Base-by-base conservation (phyloP, 2,888 invertebrate species). In the Eupithecia subumbrata region DNA sequence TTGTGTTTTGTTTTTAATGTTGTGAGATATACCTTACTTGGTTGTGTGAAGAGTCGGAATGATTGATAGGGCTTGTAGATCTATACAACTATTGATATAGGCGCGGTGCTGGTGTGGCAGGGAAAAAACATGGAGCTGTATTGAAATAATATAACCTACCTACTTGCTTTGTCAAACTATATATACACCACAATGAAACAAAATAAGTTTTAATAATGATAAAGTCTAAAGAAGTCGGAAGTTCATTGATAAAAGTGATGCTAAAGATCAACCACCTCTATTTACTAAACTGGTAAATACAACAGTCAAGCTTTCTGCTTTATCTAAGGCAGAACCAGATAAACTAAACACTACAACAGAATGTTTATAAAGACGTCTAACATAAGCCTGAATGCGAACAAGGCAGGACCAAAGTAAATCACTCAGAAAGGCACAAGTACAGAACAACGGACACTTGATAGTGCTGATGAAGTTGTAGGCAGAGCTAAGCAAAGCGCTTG, bases 1-100 rank as follows among this genome's bases (percentile, higher is more conserved):
- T 82, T 83, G 82, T 85, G 83, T 84, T 85, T 83, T 83, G 84
- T 83, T 83, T 79, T 82, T 77, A 80, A 83, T 81, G 82, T 78
- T 76, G 78, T 68, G 68, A 69, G 30, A 76, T 56, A 70, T 56
- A 60, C 60, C 56, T 43, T 70, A 56, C 60, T 52, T n/a, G 14
- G 25, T 40, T 68, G 43, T 68, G 68, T 37, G 40, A 40, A 22
- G 66, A 67, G 34, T 67, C 12, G 25, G 43, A 25, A 40, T 68
- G 68, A 67, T 40, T 43, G 67, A 45, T 68, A 43, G 25, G 68
- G 7, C 5, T 4, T 40, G 43, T 68, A 22, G n/a, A 11, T 22
- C 8, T 12, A 25, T 22, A 25, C 1, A 68, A 11, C 16, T n/a
- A n/a, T 43, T 25, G 40, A 67, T 67, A 40, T 40, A 66, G 18